These are phyloP conservation scores for Chlorocebus sabaeus DNA, from an alignment of 2,113 vertebrate species.

Conservation along the genomic window DNA sequence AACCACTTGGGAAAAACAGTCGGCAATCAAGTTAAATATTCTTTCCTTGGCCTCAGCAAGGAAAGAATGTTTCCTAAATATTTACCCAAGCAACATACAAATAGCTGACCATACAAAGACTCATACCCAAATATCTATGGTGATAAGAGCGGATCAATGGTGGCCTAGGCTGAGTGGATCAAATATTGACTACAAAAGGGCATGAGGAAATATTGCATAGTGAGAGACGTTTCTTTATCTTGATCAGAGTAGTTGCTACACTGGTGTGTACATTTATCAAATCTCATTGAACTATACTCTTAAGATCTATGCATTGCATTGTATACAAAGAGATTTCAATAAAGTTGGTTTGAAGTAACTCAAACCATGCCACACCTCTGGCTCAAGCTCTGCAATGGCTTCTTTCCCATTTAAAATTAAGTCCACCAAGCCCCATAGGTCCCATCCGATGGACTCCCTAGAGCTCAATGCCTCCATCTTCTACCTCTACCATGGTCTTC, in stretches of 20 bases:
- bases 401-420: too few species aligned
- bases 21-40: not conserved
- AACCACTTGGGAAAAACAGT: not conserved
- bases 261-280: fast-evolving
- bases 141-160: fast-evolving
- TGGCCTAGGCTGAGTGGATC: not conserved
- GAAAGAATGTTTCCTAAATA: too few species aligned
- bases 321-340: not conserved
- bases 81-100: too few species aligned
- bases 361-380: fast-evolving
- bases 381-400: not conserved
- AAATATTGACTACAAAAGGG: fast-evolving
- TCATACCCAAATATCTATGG: too few species aligned
- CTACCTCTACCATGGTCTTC: not conserved
- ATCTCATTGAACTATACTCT: not conserved
- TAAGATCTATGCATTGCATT: not conserved
- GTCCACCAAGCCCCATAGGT: too few species aligned
- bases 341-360: too few species aligned
- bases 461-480: fast-evolving
- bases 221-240: fast-evolving
- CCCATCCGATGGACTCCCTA: not conserved
- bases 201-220: fast-evolving
- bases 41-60: not conserved
- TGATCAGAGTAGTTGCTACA: not conserved
- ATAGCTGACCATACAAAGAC: not conserved